phyloP scores from a whole-genome alignment of 2,113 vertebrate genomes.

The Rhinopomastus cyanomelas region DNA sequence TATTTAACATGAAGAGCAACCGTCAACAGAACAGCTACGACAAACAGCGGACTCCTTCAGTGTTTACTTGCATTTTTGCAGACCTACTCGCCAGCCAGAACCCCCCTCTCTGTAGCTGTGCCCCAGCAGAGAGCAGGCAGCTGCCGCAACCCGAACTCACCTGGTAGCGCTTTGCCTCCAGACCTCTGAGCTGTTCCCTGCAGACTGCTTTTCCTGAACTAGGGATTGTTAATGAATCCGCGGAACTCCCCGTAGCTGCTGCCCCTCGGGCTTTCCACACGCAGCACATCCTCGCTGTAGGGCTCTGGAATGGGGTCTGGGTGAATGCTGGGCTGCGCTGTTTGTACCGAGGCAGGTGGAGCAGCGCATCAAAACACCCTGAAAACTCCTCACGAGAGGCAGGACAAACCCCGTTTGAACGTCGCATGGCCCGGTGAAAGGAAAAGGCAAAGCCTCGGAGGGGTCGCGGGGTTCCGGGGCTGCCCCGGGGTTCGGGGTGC shows the following conservation, averaged over 20 bases:
- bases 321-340: not conserved
- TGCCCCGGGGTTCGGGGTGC: not conserved
- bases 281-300: rapidly evolving
- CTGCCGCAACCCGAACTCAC: not conserved
- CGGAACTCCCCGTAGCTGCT: rapidly evolving
- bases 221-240: not conserved
- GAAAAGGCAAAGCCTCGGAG: not conserved
- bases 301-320: not conserved
- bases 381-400: not conserved
- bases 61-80: not conserved
- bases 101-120: not conserved
- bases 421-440: rapidly evolving
- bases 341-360: rapidly evolving
- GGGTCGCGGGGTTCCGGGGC: not conserved
- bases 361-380: rapidly evolving
- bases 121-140: not conserved
- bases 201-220: not conserved
- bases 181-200: not conserved
- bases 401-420: not conserved
- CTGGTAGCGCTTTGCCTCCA: not conserved
- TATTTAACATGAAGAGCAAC: not conserved
- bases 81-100: not conserved
- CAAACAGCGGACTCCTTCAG: not conserved
- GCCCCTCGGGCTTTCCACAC: not conserved
- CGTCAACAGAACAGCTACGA: not conserved